Conservation (phyloP, 1,140 invertebrate species). For the Caenorhabditis remanei region DNA sequence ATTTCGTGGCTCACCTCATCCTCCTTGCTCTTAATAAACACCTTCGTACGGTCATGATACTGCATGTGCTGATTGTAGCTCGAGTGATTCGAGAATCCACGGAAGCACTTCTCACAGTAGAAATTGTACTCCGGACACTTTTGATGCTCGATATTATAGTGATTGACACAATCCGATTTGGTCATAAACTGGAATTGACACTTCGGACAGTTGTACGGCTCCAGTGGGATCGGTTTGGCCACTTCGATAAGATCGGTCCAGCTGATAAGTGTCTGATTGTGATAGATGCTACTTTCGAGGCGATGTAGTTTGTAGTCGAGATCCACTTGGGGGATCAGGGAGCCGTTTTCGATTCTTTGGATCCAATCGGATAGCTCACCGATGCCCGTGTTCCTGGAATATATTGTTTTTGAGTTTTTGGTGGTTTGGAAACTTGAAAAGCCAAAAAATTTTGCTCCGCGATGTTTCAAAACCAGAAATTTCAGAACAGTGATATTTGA, state of each 20-base stretch:
- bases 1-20: too few relatives aligned
- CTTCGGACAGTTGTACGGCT: conserved; percentile 72
- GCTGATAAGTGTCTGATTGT: not conserved
- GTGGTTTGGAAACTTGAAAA: not conserved
- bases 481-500: too few relatives aligned
- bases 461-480: too few relatives aligned
- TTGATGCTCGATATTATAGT: conserved; percentile 71
- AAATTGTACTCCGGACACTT: conserved; percentile 69
- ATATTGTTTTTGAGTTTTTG: not conserved
- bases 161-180: conserved; percentile 71
- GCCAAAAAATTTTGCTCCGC: not conserved
- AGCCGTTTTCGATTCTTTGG: conserved; percentile 73
- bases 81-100: not conserved
- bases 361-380: conserved; percentile 69
- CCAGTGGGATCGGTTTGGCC: conserved; percentile 72
- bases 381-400: conserved; percentile 71
- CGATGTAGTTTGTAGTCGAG: conserved; percentile 70
- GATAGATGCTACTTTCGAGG: conserved; percentile 62
- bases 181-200: conserved; percentile 74
- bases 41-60: not conserved
- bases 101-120: conserved; percentile 72
- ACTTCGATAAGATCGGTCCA: conserved; percentile 70
- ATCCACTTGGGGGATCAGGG: conserved; percentile 69
- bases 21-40: too few relatives aligned
- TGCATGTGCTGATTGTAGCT: not conserved